Evolutionary conservation across 2,888 invertebrate genomes (phyloP).

Genomic region (Automeris io): DNA sequence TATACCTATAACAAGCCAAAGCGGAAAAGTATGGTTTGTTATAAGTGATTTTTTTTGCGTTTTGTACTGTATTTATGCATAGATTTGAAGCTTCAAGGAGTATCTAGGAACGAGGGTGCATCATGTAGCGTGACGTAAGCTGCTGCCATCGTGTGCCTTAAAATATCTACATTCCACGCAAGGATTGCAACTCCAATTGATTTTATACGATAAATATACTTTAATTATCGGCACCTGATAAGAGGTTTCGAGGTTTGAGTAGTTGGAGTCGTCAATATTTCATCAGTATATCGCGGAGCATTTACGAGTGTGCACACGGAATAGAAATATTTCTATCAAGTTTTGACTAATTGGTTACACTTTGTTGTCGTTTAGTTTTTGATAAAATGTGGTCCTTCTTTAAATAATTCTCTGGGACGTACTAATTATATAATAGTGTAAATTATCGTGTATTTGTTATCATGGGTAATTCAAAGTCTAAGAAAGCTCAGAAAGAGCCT

Average conservation of each 20-base stretch:
- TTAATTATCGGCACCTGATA: slow-evolving; percentile 49
- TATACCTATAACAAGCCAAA: slow-evolving; percentile 23
- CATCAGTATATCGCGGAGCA: slow-evolving; percentile 40
- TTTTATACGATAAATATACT: slow-evolving; percentile 34
- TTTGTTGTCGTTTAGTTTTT: background rate
- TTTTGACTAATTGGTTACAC: background rate
- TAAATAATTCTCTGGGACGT: background rate
- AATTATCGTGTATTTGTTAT: slow-evolving; percentile 13
- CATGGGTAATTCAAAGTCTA: slow-evolving; percentile 67
- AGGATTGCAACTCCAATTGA: slow-evolving; percentile 39
- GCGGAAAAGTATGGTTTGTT: slow-evolving; percentile 29
- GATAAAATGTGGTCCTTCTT: slow-evolving; percentile 20
- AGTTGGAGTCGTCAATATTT: slow-evolving; percentile 31
- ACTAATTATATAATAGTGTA: background rate
- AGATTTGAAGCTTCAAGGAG: background rate
- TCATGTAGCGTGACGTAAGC: background rate
- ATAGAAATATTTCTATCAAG: slow-evolving; percentile 1
- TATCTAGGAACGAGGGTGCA: background rate
- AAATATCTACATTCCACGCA: slow-evolving; percentile 20
- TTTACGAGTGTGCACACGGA: slow-evolving; percentile 23
- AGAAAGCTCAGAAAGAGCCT: slow-evolving; percentile 54
- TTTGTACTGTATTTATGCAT: slow-evolving; percentile 8
- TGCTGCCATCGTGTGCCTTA: slow-evolving; percentile 2
- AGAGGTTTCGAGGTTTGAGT: slow-evolving; percentile 36
- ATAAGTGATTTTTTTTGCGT: slow-evolving; percentile 17